A percentile compares a stretch with the other conserved stretches of the same genome.
Conservation (phyloP, 2,113 vertebrate genomes). For the Pteruthius melanotis region DNA sequence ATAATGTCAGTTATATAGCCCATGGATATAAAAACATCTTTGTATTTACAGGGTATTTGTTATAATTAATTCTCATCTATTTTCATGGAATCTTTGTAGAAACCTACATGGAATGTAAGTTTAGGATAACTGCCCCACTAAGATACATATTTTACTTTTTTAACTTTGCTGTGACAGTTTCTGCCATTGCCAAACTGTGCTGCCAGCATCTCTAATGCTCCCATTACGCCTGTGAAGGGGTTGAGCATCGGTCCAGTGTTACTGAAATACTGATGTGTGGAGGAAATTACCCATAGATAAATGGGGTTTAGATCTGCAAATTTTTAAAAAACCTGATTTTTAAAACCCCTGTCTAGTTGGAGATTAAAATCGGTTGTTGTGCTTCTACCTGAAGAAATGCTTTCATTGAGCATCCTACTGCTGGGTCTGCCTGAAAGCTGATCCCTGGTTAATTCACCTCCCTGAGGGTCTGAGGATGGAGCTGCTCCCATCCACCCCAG, state of each 20-base stretch:
- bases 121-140: background rate
- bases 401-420: background rate
- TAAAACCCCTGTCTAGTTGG: background rate
- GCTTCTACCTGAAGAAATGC: background rate
- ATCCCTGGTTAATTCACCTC: background rate
- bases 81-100: background rate
- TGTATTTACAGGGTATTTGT: background rate
- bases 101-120: background rate
- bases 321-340: too few relatives aligned
- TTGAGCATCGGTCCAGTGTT: background rate
- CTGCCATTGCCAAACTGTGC: background rate
- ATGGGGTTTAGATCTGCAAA: background rate
- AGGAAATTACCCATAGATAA: background rate
- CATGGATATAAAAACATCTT: background rate
- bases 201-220: background rate
- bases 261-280: background rate
- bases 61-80: background rate
- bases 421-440: background rate
- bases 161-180: background rate
- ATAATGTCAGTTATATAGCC: background rate
- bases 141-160: background rate
- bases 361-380: background rate
- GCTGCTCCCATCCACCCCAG: background rate
- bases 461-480: background rate
- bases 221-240: background rate